Conservation (phyloP, 2,888 invertebrate genomes). For the Cecidostiba fungosa region DNA sequence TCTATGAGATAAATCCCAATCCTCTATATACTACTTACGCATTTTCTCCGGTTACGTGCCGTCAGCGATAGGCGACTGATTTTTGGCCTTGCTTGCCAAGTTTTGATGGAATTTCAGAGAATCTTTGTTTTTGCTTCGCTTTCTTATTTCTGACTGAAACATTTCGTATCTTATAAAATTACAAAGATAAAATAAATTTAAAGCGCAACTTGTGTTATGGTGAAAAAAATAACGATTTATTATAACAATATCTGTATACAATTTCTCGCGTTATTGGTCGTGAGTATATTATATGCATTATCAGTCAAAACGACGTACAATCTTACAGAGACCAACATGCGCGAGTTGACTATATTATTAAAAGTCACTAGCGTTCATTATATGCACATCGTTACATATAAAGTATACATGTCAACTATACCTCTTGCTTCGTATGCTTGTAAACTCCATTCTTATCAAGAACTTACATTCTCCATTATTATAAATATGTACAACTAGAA, state of each 20-base stretch:
- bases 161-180: background rate
- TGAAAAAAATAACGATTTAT: slow-evolving; percentile 57
- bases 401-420: slow-evolving; percentile 40
- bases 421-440: slow-evolving; percentile 14
- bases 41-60: slow-evolving; percentile 12
- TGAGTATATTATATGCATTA: slow-evolving; percentile 52
- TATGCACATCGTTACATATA: slow-evolving; percentile 37
- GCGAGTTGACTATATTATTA: slow-evolving; percentile 22
- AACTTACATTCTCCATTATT: slow-evolving; percentile 12
- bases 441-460: slow-evolving; percentile 2
- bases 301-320: slow-evolving; percentile 42
- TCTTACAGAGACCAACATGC: slow-evolving; percentile 50
- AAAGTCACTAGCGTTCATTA: slow-evolving; percentile 41
- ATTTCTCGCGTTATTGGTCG: slow-evolving; percentile 45
- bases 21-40: background rate
- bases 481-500: slow-evolving; percentile 45
- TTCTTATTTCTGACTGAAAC: background rate
- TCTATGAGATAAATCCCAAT: slow-evolving; percentile 21
- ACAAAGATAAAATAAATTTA: background rate
- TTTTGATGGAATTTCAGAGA: background rate
- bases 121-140: background rate
- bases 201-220: background rate
- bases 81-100: background rate
- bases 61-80: background rate
- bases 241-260: slow-evolving; percentile 56